Evolutionary conservation across 1,140 invertebrate species (phyloP), one percentile per base, ranked within the genome.

Genomic region (Apis dorsata): DNA sequence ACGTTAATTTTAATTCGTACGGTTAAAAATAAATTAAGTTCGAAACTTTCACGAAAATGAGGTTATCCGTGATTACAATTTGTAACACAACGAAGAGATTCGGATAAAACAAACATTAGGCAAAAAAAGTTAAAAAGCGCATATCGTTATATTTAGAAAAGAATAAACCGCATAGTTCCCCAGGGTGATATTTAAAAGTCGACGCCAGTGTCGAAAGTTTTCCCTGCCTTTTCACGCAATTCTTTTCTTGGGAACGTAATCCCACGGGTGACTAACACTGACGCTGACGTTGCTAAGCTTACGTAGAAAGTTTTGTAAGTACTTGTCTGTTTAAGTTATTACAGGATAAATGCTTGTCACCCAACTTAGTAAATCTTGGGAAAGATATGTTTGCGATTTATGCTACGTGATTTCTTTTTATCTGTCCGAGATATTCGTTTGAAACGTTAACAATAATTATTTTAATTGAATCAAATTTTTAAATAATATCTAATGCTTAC

Each of bases 271-370:
- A 49, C 69, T 69, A 81, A 68, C 73, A 63, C 76, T 73, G 81
- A 81, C 24, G 77, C 66, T 83, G 77, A 82, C 86, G 62, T 83
- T 79, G 66, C 70, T 55, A 65, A 74, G 84, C 76, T 88, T 88
- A 86, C 80, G 65, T 53, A 51, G 34, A 83, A 88, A 88, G 65
- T 88, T 83, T 51, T 59, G 87, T 81, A 76, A 88, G 79, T 75
- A 82, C 81, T 81, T 78, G 81, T 88, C 82, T 71, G 72, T 88
- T 88, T 84, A 88, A 88, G 72, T 89, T 88, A 86, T 88, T 78
- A 69, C 59, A 49, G 73, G 72, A 71, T 85, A 82, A 88, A 70
- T 69, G 70, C 68, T 71, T 62, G 49, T 21, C 55, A 63, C 68
- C 51, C 62, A 79, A 77, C 59, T 83, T 59, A n/a, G 24, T 63